Conservation (phyloP, 1,140 invertebrate genomes). For the Plectus sambesii region DNA sequence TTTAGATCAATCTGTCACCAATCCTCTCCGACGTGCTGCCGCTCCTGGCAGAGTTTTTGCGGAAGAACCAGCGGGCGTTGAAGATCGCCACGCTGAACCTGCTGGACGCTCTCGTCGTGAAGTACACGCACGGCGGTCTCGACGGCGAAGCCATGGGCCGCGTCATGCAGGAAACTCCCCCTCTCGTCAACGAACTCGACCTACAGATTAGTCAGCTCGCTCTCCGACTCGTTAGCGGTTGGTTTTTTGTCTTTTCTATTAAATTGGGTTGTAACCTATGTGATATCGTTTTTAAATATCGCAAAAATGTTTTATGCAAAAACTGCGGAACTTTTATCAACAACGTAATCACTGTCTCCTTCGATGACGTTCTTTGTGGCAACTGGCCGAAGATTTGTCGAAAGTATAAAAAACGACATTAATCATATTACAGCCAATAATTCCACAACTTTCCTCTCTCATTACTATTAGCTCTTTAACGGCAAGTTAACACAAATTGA, state of each 20-base stretch:
- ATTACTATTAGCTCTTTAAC: no score
- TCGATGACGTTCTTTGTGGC: no score
- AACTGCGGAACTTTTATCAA: no score
- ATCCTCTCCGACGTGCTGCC: constrained; percentile 77
- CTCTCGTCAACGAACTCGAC: constrained; percentile 80
- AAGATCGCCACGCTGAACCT: constrained; percentile 80
- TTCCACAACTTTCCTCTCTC: no score
- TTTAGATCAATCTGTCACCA: constrained; percentile 71
- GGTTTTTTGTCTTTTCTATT: constrained; percentile 48
- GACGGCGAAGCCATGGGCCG: constrained; percentile 15
- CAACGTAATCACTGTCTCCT: no score
- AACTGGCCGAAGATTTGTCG: no score
- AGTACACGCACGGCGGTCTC: constrained; percentile 55
- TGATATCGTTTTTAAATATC: no score
- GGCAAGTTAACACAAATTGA: no score
- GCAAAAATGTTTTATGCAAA: no score
- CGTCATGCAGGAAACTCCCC: constrained; percentile 67
- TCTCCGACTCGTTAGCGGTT: constrained; percentile 42
- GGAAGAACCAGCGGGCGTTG: constrained; percentile 89
- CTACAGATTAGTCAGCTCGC: constrained; percentile 87
- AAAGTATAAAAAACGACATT: no score
- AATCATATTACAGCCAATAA: no score
- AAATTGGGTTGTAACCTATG: no score
- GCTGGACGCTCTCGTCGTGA: constrained; percentile 74
- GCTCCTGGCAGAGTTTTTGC: constrained; percentile 77